These are phyloP conservation scores for Diplodus puntazzo DNA, from an alignment of 2,797 vertebrate species.

Conservation along the genomic window DNA sequence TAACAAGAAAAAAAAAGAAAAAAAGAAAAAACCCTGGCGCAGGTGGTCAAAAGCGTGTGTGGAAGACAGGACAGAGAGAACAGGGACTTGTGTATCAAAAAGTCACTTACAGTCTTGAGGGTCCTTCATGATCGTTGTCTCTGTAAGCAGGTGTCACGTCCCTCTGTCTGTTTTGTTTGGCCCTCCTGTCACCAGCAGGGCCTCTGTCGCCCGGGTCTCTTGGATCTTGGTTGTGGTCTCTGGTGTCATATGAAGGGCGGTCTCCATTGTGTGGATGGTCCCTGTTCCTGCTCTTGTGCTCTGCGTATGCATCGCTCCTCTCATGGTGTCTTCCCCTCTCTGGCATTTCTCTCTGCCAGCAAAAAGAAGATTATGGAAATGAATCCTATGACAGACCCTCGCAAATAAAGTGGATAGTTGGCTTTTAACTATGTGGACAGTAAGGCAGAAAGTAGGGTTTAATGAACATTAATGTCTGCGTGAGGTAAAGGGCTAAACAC, in stretches of 20 bases:
- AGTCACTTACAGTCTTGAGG: constrained; percentile 70
- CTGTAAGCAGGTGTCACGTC: constrained; percentile 64
- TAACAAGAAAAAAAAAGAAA: background rate
- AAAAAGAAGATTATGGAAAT: constrained; percentile 40
- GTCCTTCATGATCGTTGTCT: constrained; percentile 42
- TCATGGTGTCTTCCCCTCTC: constrained; percentile 67
- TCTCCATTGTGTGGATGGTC: constrained; percentile 39
- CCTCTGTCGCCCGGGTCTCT: constrained; percentile 49
- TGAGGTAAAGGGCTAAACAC: background rate
- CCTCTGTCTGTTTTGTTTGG: constrained; percentile 62
- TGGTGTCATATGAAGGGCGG: constrained; percentile 29
- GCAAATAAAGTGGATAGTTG: constrained; percentile 44
- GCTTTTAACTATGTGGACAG: constrained; percentile 14
- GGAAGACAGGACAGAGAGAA: background rate
- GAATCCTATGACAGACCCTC: constrained; percentile 45
- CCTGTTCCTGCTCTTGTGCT: constrained; percentile 59
- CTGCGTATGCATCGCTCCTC: constrained; percentile 56
- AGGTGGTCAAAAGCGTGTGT: background rate
- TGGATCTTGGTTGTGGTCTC: constrained; percentile 41
- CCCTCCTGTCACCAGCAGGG: constrained; percentile 64
- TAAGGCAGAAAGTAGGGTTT: constrained; percentile 8
- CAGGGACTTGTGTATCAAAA: background rate
- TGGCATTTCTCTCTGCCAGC: constrained; percentile 65
- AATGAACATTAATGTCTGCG: background rate
- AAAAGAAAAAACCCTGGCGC: background rate